A percentile compares a stretch with the other conserved stretches of the same genome.
These are phyloP conservation scores for Chrysina gloriosa DNA, from an alignment of 2,888 invertebrate genomes.

Conservation along the genomic window DNA sequence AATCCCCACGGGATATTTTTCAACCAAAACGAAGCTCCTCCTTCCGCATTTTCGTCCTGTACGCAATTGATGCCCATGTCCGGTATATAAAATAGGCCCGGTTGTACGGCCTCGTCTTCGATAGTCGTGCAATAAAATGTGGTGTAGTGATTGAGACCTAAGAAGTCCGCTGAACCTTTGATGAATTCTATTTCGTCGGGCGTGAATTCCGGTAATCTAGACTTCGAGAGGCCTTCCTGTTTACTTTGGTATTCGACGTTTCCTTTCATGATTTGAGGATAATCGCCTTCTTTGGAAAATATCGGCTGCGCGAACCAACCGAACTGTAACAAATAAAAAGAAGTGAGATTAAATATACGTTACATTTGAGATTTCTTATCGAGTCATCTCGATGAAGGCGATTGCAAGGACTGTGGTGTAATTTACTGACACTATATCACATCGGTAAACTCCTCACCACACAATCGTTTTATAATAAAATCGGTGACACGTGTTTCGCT, in stretches of 20 bases:
- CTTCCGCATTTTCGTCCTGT: slow-evolving; percentile 4
- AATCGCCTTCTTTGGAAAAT: slow-evolving; percentile 72
- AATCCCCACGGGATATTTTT: slow-evolving; percentile 74
- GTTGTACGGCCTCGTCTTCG: slow-evolving; percentile 67
- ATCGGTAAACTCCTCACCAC: too few relatives aligned
- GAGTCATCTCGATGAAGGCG: too few relatives aligned
- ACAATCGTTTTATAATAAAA: too few relatives aligned
- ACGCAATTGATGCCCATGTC: slow-evolving; percentile 18
- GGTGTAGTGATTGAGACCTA: slow-evolving; percentile 80
- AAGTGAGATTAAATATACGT: neutral
- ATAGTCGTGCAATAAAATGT: slow-evolving; percentile 55
- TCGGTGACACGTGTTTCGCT: too few relatives aligned
- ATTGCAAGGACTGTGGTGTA: too few relatives aligned
- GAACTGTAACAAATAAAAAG: slow-evolving; percentile 62
- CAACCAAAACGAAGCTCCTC: slow-evolving; percentile 6
- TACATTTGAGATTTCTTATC: too few relatives aligned
- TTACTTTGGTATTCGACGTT: slow-evolving; percentile 69
- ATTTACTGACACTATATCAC: too few relatives aligned
- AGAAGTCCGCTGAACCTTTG: slow-evolving; percentile 74
- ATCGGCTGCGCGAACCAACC: slow-evolving; percentile 78
- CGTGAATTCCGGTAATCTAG: slow-evolving; percentile 73
- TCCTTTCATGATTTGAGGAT: slow-evolving; percentile 73
- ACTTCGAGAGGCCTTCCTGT: slow-evolving; percentile 69
- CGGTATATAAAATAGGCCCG: slow-evolving; percentile 64
- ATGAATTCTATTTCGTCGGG: slow-evolving; percentile 70